Base-by-base conservation (phyloP, 37 sponge, comb jelly and placozoan genomes). In the Aplysina aerophoba region DNA sequence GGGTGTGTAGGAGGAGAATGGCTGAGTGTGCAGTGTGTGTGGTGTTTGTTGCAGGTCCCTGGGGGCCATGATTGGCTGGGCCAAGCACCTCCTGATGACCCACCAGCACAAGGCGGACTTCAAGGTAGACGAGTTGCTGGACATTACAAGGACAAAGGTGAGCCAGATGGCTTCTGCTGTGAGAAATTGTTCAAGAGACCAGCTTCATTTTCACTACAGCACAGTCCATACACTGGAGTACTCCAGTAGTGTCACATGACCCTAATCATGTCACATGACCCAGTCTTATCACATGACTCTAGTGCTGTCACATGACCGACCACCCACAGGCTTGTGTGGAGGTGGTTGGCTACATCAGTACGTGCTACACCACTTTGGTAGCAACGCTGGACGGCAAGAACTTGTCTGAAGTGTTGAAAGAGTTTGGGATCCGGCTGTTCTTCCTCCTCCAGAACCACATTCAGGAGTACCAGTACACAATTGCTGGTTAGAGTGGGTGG, bases 71-170 rank as follows among this genome's bases (percentile, higher is more conserved):
- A 81, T 92, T 50, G 83, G 82, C 53, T 63, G 67, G 44, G 64
- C 89, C 34, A 89, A 81, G 79, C 73, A 55, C 19, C 59, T 92
- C 4, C 85, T 97, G 59, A 57, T 85, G 2, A 82, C 75, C 24
- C 62, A 92, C 36, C 97, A 97, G 87, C 93, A 92, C 87, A 92
- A 95, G 61, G 74, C 91, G 28, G 97, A 97, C 80, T 97, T 87
- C 81, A 90, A 66, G 60, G 91, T 88, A 44, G 97, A 97, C 22
- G 93, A 88, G n/a, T 54, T 72, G 0, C 59, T 20, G 17, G 87
- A 65, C 14, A 59, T 68, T 34, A 77, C 87, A 27, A 61, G 39
- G 0, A 80, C 92, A 20, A 71, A 84, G 61, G 92, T 91, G 15
- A 28, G 81, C 67, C n/a, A n/a, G n/a, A n/a, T n/a, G n/a, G n/a